phyloP scores from a whole-genome alignment of 2,888 invertebrate genomes.

The Agonum fuliginosum region DNA sequence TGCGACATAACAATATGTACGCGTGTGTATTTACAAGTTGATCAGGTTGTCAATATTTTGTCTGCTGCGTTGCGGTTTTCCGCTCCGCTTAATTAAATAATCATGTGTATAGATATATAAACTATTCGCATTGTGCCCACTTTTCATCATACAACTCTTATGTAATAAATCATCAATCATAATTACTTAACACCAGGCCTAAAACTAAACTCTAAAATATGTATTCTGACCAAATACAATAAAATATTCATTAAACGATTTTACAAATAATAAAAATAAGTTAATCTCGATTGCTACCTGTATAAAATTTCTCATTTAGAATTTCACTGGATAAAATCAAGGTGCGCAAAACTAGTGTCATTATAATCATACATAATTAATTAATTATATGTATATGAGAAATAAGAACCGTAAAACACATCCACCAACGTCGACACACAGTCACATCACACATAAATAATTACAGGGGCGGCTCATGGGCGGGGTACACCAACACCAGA shows the following conservation, averaged over 20 bases:
- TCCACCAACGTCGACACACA: conserved; percentile 55
- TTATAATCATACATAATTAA: conserved; percentile 52
- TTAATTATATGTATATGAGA: conserved; percentile 54
- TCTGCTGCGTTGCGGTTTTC: conserved; percentile 8
- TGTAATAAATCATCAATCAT: conserved; percentile 52
- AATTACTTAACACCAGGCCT: conserved; percentile 57
- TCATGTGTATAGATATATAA: conserved; percentile 57
- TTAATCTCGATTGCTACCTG: conserved; percentile 58
- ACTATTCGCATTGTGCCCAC: conserved; percentile 59
- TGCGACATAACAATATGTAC: conserved; percentile 47
- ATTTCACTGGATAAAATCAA: conserved; percentile 56
- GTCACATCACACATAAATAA: conserved; percentile 57
- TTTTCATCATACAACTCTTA: conserved; percentile 58
- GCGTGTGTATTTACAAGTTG: conserved; percentile 56
- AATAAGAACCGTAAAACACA: conserved; percentile 53
- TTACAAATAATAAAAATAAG: conserved; percentile 58
- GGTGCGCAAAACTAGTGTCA: conserved; percentile 57
- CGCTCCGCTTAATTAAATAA: conserved; percentile 39
- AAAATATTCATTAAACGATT: conserved; percentile 41
- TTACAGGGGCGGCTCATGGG: conserved; percentile 54
- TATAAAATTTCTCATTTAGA: conserved; percentile 45
- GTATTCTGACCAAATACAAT: conserved; percentile 52
- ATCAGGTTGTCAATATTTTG: conserved; percentile 51
- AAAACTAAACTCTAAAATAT: conserved; percentile 57
- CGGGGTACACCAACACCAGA: conserved; percentile 43